Base-by-base conservation (phyloP, 2,113 vertebrate genomes). In the Dasyurus viverrinus region DNA sequence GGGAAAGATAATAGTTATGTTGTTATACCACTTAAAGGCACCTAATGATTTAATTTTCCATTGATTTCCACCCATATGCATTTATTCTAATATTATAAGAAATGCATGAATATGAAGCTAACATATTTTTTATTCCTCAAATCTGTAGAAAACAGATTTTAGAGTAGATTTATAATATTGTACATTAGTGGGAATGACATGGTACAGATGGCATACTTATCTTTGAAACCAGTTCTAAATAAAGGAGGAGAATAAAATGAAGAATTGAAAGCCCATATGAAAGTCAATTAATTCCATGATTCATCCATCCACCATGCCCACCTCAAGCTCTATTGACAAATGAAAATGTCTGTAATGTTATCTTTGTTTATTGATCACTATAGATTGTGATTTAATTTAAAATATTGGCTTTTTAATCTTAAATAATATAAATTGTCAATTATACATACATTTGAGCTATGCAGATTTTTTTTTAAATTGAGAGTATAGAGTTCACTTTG, bases 1-100 rank as follows among this genome's bases (percentile, higher is more conserved):
- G 36, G 91, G 91, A 95, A 97, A 96, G 10, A 97, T 47, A 95
- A 95, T 23, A 91, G n/a, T 36, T 94, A 53, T 60, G 94, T 36
- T 92, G 89, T 48, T 48, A 52, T 27, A 92, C 60, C 60, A 68
- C 7, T 92, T 94, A 2, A 54, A 55, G 54, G n/a, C 91, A 57
- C 22, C 14, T 16, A 89, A 91, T 92, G 25, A 68, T 93, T 95
- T 94, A 53, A 0, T 94, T 95, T 84, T 95, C 26, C 26, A 47
- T 47, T 92, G 57, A 93, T 8, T 92, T 95, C 93, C 93, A 42
- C 90, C 50, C 36, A 92, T 36, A 52, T 92, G n/a, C 25, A 50
- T 93, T 22, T 91, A 54, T 96, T 90, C 2, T 48, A 91, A 94
- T 22, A 24, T 36, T 68, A 27, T 0, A 95, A 3, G 76, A 55